Conservation (phyloP, 2,113 vertebrate species). For the Camelus dromedarius region DNA sequence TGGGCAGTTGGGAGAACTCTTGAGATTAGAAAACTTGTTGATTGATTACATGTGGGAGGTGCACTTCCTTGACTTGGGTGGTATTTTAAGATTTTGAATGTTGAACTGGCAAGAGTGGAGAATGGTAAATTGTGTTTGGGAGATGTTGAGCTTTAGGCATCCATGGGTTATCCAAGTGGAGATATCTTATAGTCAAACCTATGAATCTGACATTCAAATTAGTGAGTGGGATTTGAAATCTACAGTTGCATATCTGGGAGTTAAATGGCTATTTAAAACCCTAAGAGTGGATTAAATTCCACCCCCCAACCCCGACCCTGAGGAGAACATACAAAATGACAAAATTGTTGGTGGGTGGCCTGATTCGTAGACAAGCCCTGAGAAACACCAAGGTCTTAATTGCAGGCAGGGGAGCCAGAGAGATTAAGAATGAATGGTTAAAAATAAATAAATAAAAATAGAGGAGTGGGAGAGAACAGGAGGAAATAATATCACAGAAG, state of each 20-base stretch:
- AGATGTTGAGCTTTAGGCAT: background rate
- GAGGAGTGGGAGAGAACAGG: background rate
- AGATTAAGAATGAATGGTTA: background rate
- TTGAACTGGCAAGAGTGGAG: background rate
- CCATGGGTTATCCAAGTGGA: background rate
- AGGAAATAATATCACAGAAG: background rate
- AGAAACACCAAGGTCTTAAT: background rate
- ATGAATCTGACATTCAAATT: background rate
- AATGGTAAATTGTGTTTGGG: background rate
- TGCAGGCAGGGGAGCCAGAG: background rate
- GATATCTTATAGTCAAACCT: background rate
- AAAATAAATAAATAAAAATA: background rate
- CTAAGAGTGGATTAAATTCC: background rate
- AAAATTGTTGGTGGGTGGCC: background rate
- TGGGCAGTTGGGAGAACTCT: background rate
- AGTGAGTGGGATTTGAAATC: background rate
- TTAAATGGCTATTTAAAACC: background rate
- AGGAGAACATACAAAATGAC: background rate
- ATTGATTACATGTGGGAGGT: background rate
- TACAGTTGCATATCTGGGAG: background rate
- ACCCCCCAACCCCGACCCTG: background rate
- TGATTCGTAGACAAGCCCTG: background rate
- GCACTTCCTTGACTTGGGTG: background rate
- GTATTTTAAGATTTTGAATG: slow-evolving; percentile 3
- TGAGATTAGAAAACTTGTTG: background rate